phyloP scores from a whole-genome alignment of 2,888 invertebrate species.

The Caenorhabditis angaria region DNA sequence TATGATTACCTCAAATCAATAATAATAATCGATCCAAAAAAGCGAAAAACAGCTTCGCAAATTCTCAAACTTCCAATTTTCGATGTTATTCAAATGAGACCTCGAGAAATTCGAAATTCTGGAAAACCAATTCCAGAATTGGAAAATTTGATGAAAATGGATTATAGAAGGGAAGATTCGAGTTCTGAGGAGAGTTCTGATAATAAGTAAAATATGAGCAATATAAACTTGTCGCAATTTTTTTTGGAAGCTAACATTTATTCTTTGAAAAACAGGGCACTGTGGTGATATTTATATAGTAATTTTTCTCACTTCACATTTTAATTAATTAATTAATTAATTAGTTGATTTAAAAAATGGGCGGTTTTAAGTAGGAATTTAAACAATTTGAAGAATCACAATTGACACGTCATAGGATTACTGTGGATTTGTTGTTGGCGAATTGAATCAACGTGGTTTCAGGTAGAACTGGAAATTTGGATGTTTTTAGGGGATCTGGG shows the following conservation, averaged over 20 bases:
- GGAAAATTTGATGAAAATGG: background rate
- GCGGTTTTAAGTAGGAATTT: no score
- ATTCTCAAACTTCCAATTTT: constrained; percentile 31
- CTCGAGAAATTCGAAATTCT: background rate
- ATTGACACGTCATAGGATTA: background rate
- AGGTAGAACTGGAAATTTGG: background rate
- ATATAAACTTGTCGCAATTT: no score
- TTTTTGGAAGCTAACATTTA: no score
- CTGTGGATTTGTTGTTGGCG: background rate
- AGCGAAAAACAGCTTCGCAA: constrained; percentile 23
- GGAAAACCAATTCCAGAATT: background rate
- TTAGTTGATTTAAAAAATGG: no score
- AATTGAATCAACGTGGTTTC: background rate
- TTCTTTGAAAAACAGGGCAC: no score
- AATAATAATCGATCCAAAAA: constrained; percentile 29
- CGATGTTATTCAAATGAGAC: constrained; percentile 13
- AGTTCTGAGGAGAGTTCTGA: background rate
- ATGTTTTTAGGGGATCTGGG: no score
- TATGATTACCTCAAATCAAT: constrained; percentile 31
- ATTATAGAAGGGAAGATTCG: constrained; percentile 7
- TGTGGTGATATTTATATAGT: no score
- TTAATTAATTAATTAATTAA: no score
- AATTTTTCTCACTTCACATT: no score
- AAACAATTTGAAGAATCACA: no score
- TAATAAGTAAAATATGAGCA: no score